A percentile compares a stretch with the other conserved stretches of the same genome.
Conservation (phyloP, 1,140 invertebrate genomes). For the Neodiprion pinetum region DNA sequence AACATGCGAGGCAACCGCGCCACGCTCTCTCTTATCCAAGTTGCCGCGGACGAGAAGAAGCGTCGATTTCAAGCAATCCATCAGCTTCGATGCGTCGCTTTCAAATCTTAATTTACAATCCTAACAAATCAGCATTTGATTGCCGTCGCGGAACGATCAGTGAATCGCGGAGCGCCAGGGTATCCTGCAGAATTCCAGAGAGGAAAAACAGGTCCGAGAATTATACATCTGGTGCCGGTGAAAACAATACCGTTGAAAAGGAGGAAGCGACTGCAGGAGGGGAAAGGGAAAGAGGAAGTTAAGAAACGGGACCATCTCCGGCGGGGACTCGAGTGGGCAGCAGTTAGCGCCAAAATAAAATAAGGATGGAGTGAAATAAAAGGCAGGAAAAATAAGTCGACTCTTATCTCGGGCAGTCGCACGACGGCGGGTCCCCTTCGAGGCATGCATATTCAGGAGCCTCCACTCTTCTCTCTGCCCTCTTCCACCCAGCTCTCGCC, state of each 20-base stretch:
- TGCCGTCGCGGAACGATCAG: too few species aligned
- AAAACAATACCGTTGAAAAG: not conserved
- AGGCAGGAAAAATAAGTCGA: constrained; percentile 59
- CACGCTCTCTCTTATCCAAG: too few species aligned
- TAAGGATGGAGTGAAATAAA: constrained; percentile 53
- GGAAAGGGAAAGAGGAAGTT: not conserved
- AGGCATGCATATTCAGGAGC: constrained; percentile 60
- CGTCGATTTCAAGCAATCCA: too few species aligned
- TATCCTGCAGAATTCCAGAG: too few species aligned
- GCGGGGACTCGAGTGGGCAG: constrained; percentile 31
- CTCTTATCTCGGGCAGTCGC: constrained; percentile 46
- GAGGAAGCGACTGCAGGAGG: not conserved
- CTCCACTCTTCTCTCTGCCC: constrained; percentile 22
- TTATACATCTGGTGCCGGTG: not conserved
- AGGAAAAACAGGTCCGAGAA: not conserved
- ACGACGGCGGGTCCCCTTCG: constrained; percentile 50
- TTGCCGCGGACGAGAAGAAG: too few species aligned
- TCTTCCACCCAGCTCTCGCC: constrained; percentile 25
- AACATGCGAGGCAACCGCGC: too few species aligned
- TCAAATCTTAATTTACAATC: too few species aligned
- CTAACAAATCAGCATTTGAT: too few species aligned
- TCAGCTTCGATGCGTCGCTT: too few species aligned
- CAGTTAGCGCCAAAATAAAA: constrained; percentile 59
- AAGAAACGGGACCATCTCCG: constrained; percentile 36
- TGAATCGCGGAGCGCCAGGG: too few species aligned